Evolutionary conservation across 2,888 invertebrate species (phyloP), one percentile per base, ranked within the genome.

Genomic region (Marasmarcha lunaedactyla): DNA sequence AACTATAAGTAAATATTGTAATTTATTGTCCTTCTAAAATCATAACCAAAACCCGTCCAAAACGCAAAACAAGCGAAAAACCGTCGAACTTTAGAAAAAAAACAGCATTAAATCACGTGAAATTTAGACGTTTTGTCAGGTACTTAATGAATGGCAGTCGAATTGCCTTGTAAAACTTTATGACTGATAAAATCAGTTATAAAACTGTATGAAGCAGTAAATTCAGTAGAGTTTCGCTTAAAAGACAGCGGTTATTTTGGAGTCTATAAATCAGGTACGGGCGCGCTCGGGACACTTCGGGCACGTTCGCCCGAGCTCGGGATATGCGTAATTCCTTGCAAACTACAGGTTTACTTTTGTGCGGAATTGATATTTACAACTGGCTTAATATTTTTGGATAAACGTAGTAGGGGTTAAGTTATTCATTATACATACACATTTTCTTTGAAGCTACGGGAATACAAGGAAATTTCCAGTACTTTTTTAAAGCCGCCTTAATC

Each of bases 151-250:
- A 67, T 63, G 64, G 63, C 63, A 55, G 46, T 57, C 57, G 60
- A 55, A 71, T 67, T 65, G 63, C 54, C 69, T 66, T 71, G 67
- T 76, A 71, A 73, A 78, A 77, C 48, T 79, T 78, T 70, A 78
- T 68, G 72, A 72, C 56, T 66, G 72, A 78, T 78, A 77, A 77
- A 78, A 78, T 77, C 77, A 73, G 77, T 76, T 76, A 74, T 78
- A 78, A 78, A 78, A 76, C 66, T 66, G 62, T 69, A 71, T 71
- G 66, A 62, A 67, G 67, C 59, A 66, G 71, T 77, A 78, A 77
- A 78, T 71, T 65, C 55, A 54, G 60, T 52, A 58, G 61, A 59
- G 58, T 49, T 45, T 48, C 56, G 55, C 54, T 72, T 69, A 64
- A 71, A 67, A 71, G 74, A 76, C 76, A 65, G 72, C 64, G 71